Base-by-base conservation (phyloP, 2,113 vertebrate genomes). In the Rhabdomys dilectus region DNA sequence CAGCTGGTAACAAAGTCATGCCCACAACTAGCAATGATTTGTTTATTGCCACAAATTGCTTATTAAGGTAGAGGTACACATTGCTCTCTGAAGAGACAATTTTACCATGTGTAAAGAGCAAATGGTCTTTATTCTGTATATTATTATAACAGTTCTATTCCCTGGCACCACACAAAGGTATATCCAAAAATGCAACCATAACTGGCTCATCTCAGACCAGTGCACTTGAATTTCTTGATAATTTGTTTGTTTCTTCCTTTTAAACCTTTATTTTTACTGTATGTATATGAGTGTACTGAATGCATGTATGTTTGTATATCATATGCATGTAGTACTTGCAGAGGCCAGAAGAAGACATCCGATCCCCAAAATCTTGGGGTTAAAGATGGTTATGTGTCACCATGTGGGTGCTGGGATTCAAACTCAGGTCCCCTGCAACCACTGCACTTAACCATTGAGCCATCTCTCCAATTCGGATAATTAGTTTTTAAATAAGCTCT, bases 31-130 rank as follows among this genome's bases (percentile, higher is more conserved):
- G 31, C 5, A 81, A 80, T 70, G 39, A 81, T 90, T 53, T 45
- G 56, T 86, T 97, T 85, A 82, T 88, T 94, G 77, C 72, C 86
- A 92, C 31, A 89, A 91, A 93, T 77, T 80, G 11, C 70, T 90
- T 81, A 89, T 87, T 96, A 78, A 81, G 88, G 86, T 94, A 68
- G 91, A 12, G 76, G 24, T 45, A 51, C 58, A 22, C 5, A 58
- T 95, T 93, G 73, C n/a, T 96, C 56, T 95, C 89, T 72, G 22
- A 93, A 88, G 80, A 86, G 26, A 19, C 31, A 66, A 70, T 29
- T 7, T n/a, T 29, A 51, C 48, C 26, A n/a, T 53, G 72, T 36
- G 11, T 81, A 84, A 56, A 73, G 56, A 94, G n/a, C 76, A 12
- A 95, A 73, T 36, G 45, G 1, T n/a, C 16, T 85, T 75, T 70